Base-by-base conservation (phyloP, 2,113 vertebrate species). In the Cyphomyrus discorhynchus region DNA sequence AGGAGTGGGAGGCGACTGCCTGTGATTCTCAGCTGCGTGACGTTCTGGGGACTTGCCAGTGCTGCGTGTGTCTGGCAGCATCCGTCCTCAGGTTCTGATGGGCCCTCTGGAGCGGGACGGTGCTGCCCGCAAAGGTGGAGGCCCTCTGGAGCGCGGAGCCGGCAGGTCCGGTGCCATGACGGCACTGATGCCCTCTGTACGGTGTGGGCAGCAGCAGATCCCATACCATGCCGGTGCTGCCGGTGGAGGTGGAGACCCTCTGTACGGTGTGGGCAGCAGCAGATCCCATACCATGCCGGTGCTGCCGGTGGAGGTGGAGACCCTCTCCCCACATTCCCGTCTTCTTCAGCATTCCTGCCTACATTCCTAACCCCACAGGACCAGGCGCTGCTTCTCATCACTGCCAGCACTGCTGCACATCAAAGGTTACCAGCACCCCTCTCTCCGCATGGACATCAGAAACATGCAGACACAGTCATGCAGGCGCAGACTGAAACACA, bases 381-480 rank as follows among this genome's bases (percentile, higher is more conserved):
- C 88, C 90, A 89, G 91, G 90, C 91, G 84, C 93, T 92, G 92
- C 87, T 92, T 93, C 92, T 91, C 90, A 91, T 93, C 92, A 94
- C 50, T 86, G 58, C 88, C 85, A 87, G 80, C 91, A 89, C 88
- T 92, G 88, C 17, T 90, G 89, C 91, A 91, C 92, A 91, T 93
- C 93, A 94, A 92, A 92, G 89, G 89, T 92, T 92, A 93, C 91
- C 91, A 92, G 91, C 89, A 89, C 1, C n/a, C 13, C 84, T 15
- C 45, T 17, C 31, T 74, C 56, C 66, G 2, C 31, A 3, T 31
- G 13, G 31, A 49, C 47, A 35, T 88, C 66, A 52, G 15, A 27
- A 27, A n/a, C 74, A 24, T 49, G 47, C 47, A 35, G 17, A 77
- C n/a, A 17, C 88, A 21, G 53, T 56, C 19, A 82, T 45, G 27